Evolutionary conservation across 2,888 invertebrate species (phyloP), one percentile per base, ranked within the genome.

Genomic region (Heliconius hortense): DNA sequence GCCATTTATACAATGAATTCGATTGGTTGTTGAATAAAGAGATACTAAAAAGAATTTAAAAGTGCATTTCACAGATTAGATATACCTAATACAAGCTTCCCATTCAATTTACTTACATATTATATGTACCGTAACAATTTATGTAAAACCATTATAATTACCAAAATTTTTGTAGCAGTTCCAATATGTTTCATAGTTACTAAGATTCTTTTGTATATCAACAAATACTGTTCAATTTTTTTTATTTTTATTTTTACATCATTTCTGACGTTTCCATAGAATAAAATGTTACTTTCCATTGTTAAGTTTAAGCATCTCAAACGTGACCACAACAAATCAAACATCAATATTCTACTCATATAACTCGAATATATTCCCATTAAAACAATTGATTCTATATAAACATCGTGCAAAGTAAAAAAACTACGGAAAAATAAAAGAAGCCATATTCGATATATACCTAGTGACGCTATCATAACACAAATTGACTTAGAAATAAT

Each of bases 261-360:
- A 39, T 64, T 64, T 64, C 13, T 35, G 11, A n/a, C 5, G n/a
- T 31, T 63, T 11, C n/a, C 24, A 24, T 13, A 24, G 4, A 64
- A 39, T 10, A n/a, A 4, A n/a, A n/a, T n/a, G 4, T 24, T 24
- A 11, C n/a, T 39, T 13, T 64, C 39, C 64, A 64, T 64, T n/a
- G 35, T 39, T 64, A 64, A 11, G 35, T 24, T 64, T n/a, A 64
- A 64, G n/a, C 39, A 35, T 64, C n/a, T 64, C n/a, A 64, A 39
- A 35, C 39, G 35, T 2, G 35, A 64, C 64, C 39, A 64, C n/a
- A 64, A n/a, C 13, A 64, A 4, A 39, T 64, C 64, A 15, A 64
- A 39, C 64, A 39, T n/a, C 5, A 64, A 24, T 64, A 64, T 64
- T 39, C 35, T 64, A n/a, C n/a, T 64, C 64, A 64, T 64, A 35